Base-by-base conservation (phyloP, 1,140 invertebrate species). In the Lasioglossum baleicum region DNA sequence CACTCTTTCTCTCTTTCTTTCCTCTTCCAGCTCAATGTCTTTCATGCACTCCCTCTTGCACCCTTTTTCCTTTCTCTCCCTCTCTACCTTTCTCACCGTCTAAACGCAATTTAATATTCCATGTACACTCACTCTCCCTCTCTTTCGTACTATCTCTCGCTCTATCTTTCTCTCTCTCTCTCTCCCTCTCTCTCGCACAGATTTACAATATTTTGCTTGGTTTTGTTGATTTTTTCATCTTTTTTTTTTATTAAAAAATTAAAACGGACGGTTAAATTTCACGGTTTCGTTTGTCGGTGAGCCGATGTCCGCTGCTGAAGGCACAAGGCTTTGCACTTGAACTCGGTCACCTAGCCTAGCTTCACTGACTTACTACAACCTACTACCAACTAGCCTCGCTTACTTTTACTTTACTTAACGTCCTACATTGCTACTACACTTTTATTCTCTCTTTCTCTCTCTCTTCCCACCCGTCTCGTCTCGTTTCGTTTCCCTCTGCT, bases 291-390 rank as follows among this genome's bases (percentile, higher is more conserved):
- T 89, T 91, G 88, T 90, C 82, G 91, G 92, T 93, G 92, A 93
- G 89, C 92, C 92, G 92, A 93, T 93, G 90, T 93, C 92, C 90
- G 91, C 90, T 93, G 92, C 91, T 92, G 90, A 93, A 93, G 92
- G 92, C 92, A 93, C 92, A 93, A 88, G 91, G 92, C 91, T 93
- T 93, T 93, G 92, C 92, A 93, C 92, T 93, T 92, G 92, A 89
- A 93, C 92, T 91, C 92, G 92, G 91, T 93, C 92, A 93, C 92
- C 91, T 93, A 93, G 83, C 84, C 91, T 92, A 93, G 88, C 91
- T 86, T 91, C 88, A 90, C 89, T 89, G 82, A 86, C 76, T 80
- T 82, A 80, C 90, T 92, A 91, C 84, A 79, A 90, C 82, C 83
- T 87, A 88, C 81, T 88, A 88, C 84, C 79, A 58, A 83, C 86